Percentiles rank a stretch among this genome's conserved stretches.
Evolutionary conservation across 2,113 vertebrate species (phyloP).

Genomic region (Collichthys lucidus): DNA sequence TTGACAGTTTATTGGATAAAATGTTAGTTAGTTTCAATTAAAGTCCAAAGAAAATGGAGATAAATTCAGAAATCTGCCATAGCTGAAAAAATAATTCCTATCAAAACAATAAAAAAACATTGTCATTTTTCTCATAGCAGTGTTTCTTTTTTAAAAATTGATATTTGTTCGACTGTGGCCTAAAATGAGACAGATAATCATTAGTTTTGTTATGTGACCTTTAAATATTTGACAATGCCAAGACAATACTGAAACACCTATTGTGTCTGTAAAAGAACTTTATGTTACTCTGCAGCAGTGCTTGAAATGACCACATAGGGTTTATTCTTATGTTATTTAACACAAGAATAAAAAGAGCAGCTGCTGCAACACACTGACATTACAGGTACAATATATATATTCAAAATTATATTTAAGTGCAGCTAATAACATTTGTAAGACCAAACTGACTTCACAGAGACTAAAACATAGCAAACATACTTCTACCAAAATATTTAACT

Average conservation of each 20-base stretch:
- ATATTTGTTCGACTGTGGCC: slow-evolving; percentile 5
- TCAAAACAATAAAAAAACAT: background rate
- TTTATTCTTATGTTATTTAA: background rate
- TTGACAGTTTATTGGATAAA: background rate
- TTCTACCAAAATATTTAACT: background rate
- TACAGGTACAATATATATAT: background rate
- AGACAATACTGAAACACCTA: background rate
- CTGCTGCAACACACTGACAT: background rate
- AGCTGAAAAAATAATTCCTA: background rate
- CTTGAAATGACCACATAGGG: background rate
- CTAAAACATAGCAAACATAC: no score
- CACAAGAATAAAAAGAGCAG: background rate
- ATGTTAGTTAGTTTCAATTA: background rate
- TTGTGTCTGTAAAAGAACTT: background rate
- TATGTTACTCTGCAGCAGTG: background rate
- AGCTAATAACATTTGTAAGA: background rate
- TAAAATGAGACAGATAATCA: background rate
- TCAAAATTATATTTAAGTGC: no score
- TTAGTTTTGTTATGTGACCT: slow-evolving; percentile 16
- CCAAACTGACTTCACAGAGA: background rate
- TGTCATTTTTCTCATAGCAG: background rate
- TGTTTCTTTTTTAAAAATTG: background rate
- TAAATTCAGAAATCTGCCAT: background rate
- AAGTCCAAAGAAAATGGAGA: slow-evolving; percentile 13
- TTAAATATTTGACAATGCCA: slow-evolving; percentile 5